phyloP scores from a whole-genome alignment of 2,797 vertebrate genomes.

The Cynopterus sphinx region DNA sequence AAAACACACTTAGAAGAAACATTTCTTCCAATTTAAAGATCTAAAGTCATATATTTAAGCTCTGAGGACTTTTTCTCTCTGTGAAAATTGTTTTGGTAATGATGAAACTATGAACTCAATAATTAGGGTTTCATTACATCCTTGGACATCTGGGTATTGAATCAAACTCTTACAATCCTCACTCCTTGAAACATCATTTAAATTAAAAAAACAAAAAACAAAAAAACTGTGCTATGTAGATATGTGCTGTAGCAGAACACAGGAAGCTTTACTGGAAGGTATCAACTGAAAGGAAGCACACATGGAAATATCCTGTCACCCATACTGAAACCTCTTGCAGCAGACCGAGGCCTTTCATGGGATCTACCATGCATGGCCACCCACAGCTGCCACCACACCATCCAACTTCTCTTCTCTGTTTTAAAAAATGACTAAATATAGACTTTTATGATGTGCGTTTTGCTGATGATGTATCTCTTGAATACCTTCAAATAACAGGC shows the following conservation, averaged over 20 bases:
- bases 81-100: background rate
- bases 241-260: conserved; percentile 42
- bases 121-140: background rate
- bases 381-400: conserved; percentile 68
- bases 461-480: background rate
- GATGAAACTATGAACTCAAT: background rate
- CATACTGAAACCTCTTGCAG: conserved; percentile 74
- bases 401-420: conserved; percentile 22
- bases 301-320: conserved; percentile 79
- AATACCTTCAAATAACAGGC: background rate
- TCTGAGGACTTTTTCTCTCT: background rate
- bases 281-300: conserved; percentile 80
- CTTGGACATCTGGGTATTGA: background rate
- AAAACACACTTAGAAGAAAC: background rate
- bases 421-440: conserved; percentile 45
- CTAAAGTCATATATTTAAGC: background rate
- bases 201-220: background rate
- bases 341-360: conserved; percentile 62
- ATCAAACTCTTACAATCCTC: background rate
- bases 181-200: conserved; percentile 46
- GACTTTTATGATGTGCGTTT: background rate
- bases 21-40: background rate
- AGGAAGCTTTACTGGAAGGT: conserved; percentile 76
- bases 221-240: conserved; percentile 33
- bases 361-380: conserved; percentile 79